phyloP scores from a whole-genome alignment of 2,888 invertebrate species.

The Lasioglossum pauxillum region DNA sequence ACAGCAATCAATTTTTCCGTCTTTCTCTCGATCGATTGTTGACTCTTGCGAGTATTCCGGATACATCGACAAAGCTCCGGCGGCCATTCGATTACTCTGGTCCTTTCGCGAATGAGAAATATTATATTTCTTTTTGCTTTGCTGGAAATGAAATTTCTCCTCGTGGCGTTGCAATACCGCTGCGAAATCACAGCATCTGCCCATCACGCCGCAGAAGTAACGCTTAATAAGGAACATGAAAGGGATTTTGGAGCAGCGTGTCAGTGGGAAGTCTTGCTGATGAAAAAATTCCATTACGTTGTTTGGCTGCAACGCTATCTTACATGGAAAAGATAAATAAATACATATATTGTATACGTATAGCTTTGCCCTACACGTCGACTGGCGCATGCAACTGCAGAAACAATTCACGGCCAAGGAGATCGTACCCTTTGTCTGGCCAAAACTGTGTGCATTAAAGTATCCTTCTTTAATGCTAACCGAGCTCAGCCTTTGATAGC shows the following conservation, averaged over 20 bases:
- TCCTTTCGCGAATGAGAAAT: constrained; percentile 39
- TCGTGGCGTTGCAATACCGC: constrained; percentile 50
- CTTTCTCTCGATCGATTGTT: constrained; percentile 39
- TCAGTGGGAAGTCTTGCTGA: constrained; percentile 63
- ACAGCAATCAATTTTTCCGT: not conserved
- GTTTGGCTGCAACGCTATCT: constrained; percentile 41
- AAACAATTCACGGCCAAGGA: not conserved
- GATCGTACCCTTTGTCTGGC: not conserved
- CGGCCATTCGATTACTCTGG: constrained; percentile 50
- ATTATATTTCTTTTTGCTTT: constrained; percentile 4
- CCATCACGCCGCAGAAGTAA: constrained; percentile 48
- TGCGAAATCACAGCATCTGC: constrained; percentile 58
- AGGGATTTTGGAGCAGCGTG: constrained; percentile 43
- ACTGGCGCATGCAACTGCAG: too few species aligned
- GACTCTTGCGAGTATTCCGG: constrained; percentile 25
- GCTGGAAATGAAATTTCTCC: constrained; percentile 63
- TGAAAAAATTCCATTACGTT: constrained; percentile 76
- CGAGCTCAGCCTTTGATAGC: not conserved
- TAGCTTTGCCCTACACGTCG: not conserved
- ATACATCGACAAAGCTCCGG: constrained; percentile 36
- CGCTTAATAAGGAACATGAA: constrained; percentile 63
- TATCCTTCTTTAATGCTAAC: not conserved
- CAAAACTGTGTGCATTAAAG: not conserved
- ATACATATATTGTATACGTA: too few species aligned
- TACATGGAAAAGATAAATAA: constrained; percentile 53